These are phyloP conservation scores for Agonopterix subpropinquella DNA, from an alignment of 2,888 invertebrate genomes.

Conservation along the genomic window DNA sequence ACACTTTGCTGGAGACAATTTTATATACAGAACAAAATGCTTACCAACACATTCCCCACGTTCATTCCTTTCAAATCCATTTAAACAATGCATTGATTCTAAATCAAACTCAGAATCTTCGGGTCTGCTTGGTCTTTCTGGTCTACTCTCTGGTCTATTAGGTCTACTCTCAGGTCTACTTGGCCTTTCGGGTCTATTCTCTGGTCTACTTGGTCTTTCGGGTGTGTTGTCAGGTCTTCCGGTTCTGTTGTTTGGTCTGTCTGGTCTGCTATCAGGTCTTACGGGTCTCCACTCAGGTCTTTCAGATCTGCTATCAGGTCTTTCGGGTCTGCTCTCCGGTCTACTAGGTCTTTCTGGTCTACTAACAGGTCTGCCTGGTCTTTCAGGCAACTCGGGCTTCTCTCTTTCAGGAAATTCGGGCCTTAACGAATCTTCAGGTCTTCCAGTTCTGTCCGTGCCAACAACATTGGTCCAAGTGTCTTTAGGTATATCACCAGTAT, in stretches of 20 bases:
- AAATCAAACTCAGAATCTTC: constrained; percentile 31
- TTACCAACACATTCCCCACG: constrained; percentile 76
- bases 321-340: background rate
- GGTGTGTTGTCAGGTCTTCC: constrained; percentile 1
- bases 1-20: too few relatives aligned
- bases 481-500: constrained; percentile 38
- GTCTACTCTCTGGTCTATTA: too few relatives aligned
- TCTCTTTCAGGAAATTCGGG: background rate
- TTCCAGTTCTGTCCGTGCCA: constrained; percentile 22
- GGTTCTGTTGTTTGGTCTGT: background rate
- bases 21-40: constrained; percentile 10
- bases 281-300: background rate
- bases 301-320: constrained; percentile 16
- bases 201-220: too few relatives aligned
- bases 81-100: constrained; percentile 54
- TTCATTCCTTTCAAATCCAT: constrained; percentile 72
- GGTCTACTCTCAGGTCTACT: too few relatives aligned
- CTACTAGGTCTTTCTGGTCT: background rate
- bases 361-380: background rate
- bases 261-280: background rate
- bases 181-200: too few relatives aligned
- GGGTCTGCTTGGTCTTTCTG: constrained; percentile 12
- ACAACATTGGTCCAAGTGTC: constrained; percentile 41
- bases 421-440: background rate
- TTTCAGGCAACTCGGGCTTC: background rate